Base-by-base conservation (phyloP, 23 tunicate species). In the Diplosoma virens region DNA sequence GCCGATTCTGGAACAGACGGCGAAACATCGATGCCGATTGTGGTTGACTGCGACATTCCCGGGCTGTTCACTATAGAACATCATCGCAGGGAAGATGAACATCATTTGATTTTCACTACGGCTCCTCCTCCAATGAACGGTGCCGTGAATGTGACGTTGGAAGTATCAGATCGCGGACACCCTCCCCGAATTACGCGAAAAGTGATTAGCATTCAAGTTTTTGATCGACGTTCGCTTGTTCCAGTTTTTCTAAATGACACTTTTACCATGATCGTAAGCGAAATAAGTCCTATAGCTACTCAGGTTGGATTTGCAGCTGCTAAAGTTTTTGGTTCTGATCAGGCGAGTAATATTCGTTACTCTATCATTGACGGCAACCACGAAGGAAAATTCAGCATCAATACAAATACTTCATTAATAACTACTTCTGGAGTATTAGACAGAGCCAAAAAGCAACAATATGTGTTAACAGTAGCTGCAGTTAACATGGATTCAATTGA, bases 301-400 rank as follows among this genome's bases (percentile, higher is more conserved):
- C 80, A 75, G 71, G 77, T 86, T 47, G 92, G 92, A 2, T 79
- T 72, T 65, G 75, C 60, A 2, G 30, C 55, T 1, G 92, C 71
- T 0, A 14, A 53, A 52, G 25, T 72, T 6, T n/a, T 27, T 16
- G 9, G 25, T 32, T 25, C 75, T 14, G 33, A 46, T 21, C 66
- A 77, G 31, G 24, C 82, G 1, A 21, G 46, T 6, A 20, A 18
- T 21, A 65, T 63, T 59, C 59, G 75, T 30, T 75, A 77, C 47
- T 26, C 77, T 18, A 61, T 86, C 22, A 45, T 33, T 1, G 34
- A 25, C 32, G 91, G 96, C 60, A 83, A 89, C 70, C 32, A 63
- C 31, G 55, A 29, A 1, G 67, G 70, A 25, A 47, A 33, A 37
- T 92, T 92, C 71, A 33, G 20, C 17, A 76, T 92, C 25, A 47